These are phyloP conservation scores for Cremastinae sp. DNA, from an alignment of 2,888 invertebrate species.

Conservation along the genomic window DNA sequence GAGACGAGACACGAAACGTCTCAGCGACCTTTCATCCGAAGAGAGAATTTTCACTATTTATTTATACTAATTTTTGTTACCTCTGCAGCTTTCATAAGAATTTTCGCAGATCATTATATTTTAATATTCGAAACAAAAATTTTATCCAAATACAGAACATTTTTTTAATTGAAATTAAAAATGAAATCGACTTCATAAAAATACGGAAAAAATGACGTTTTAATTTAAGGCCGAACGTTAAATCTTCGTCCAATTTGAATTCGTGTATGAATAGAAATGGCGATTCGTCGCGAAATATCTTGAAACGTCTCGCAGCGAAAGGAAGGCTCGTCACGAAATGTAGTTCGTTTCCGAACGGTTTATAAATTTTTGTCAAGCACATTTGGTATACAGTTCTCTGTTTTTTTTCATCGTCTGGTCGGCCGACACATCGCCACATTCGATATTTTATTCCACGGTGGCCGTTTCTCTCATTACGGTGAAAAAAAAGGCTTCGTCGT, in stretches of 20 bases:
- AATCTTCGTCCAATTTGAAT: not conserved
- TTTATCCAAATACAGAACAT: too few species aligned
- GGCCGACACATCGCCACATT: slow-evolving; percentile 4
- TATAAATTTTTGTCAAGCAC: slow-evolving; percentile 25
- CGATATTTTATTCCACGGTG: slow-evolving; percentile 20
- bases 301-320: slow-evolving; percentile 10
- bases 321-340: slow-evolving; percentile 38
- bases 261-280: not conserved
- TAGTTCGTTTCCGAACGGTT: slow-evolving; percentile 13
- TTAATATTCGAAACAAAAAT: too few species aligned
- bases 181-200: too few species aligned
- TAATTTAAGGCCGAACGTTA: too few species aligned
- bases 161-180: too few species aligned
- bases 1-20: slow-evolving; percentile 30
- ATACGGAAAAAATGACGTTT: too few species aligned
- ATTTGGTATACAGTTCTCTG: slow-evolving; percentile 13
- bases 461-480: slow-evolving; percentile 15
- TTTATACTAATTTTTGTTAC: too few species aligned
- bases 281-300: not conserved
- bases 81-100: too few species aligned
- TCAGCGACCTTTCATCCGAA: too few species aligned
- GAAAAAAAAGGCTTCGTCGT: not conserved
- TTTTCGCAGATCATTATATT: too few species aligned
- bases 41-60: too few species aligned
- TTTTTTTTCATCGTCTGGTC: not conserved